Evolutionary conservation across 2,113 vertebrate genomes (phyloP).

Genomic region (Oncorhynchus gorbuscha): DNA sequence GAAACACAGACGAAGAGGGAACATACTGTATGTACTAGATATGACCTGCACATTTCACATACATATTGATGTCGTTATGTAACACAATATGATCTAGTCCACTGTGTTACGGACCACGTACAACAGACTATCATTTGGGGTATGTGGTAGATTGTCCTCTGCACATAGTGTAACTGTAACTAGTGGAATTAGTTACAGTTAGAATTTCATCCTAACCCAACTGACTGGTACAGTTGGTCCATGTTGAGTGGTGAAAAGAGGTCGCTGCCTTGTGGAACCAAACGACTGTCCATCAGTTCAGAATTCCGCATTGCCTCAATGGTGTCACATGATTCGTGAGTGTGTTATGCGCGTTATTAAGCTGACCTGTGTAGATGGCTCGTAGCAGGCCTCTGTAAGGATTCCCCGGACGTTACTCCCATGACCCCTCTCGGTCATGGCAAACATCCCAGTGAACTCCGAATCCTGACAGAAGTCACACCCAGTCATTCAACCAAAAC

Average conservation of each 20-base stretch:
- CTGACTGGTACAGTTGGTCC: no score
- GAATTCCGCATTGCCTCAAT: neutral
- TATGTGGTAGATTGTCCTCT: no score
- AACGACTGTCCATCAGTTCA: neutral
- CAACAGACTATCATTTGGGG: no score
- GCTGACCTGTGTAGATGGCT: conserved; percentile 62
- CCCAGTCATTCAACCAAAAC: neutral
- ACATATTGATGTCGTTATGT: no score
- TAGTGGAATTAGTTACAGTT: no score
- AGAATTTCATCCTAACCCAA: no score
- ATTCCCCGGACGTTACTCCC: conserved; percentile 67
- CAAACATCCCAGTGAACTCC: conserved; percentile 68
- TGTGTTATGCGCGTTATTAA: neutral
- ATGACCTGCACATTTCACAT: no score
- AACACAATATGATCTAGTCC: no score
- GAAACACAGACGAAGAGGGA: no score
- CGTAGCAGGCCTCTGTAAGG: conserved; percentile 60
- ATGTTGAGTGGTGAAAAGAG: neutral
- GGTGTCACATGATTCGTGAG: neutral
- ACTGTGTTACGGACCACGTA: no score
- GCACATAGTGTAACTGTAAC: no score
- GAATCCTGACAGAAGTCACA: conserved; percentile 47
- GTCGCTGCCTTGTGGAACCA: neutral
- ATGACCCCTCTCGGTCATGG: conserved; percentile 67
- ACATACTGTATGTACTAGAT: no score